Evolutionary conservation across 2,888 invertebrate species (phyloP), one percentile per base, ranked within the genome.

Genomic region (Erannis defoliaria): DNA sequence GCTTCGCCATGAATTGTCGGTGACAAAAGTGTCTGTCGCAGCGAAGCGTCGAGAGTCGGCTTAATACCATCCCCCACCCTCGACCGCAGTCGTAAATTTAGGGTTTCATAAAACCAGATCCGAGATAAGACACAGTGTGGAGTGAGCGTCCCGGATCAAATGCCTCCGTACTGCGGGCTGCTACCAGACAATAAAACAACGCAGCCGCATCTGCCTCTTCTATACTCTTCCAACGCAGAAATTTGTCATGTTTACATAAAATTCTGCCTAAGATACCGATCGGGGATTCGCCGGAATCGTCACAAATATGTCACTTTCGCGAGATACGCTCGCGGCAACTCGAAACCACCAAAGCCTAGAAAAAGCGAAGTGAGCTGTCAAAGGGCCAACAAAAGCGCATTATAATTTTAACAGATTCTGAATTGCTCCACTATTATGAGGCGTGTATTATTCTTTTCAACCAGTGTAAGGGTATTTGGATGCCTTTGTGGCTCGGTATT

Each of bases 61-160:
- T 91, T 88, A 89, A 80, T 87, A 85, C 84, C 78, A 81, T 79
- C 89, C 86, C 85, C 89, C 85, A 83, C 89, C 90, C 91, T 84
- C 88, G 77, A 81, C 89, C 89, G 79, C 90, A 92, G 89, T 92
- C 93, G 92, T 93, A 93, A 93, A 93, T 93, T 93, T 92, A 92
- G 93, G 93, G 93, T 92, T 93, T 93, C 92, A 93, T 93, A 93
- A 93, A 92, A 93, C 92, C 92, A 91, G 93, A 93, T 93, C 82
- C 78, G 85, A 93, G 93, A 93, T 93, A 93, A 93, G 90, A 91
- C 91, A 90, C 90, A 90, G 91, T 89, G 90, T 85, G 85, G 88
- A 89, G 88, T 85, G 85, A 88, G 85, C 78, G 82, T 84, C 90
- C 90, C 90, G 89, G 90, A 90, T 92, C 92, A 90, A 92, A 92